phyloP scores from a whole-genome alignment of 2,113 vertebrate species.

The Chaetorhynchus papuensis region DNA sequence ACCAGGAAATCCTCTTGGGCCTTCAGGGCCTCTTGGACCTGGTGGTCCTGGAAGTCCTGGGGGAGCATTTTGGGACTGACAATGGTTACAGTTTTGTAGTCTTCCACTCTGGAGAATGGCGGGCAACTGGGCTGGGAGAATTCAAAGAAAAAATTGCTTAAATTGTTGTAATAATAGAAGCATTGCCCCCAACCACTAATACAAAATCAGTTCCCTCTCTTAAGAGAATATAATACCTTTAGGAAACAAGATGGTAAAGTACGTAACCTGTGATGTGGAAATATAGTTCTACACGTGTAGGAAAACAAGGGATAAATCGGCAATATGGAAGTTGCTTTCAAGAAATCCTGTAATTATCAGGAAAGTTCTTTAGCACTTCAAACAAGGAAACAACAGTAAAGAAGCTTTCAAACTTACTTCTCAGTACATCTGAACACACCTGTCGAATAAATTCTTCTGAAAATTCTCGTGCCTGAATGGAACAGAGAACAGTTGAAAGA shows the following conservation, averaged over 20 bases:
- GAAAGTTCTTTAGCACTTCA: neutral
- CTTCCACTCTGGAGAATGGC: constrained; percentile 81
- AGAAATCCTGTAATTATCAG: neutral
- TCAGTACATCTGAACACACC: constrained; percentile 89
- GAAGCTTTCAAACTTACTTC: constrained; percentile 77
- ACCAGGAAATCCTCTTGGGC: constrained; percentile 85
- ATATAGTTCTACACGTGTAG: neutral
- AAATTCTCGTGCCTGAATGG: constrained; percentile 80
- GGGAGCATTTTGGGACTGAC: constrained; percentile 76
- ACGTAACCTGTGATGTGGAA: neutral
- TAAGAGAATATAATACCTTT: neutral
- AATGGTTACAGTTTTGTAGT: constrained; percentile 81
- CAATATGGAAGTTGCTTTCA: neutral
- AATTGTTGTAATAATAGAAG: neutral
- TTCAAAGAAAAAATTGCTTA: constrained; percentile 8
- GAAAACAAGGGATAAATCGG: neutral
- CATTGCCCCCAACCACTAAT: neutral
- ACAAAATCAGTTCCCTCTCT: neutral
- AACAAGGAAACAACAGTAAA: neutral
- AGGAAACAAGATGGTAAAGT: neutral
- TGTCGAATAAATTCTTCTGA: constrained; percentile 91
- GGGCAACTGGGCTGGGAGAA: constrained; percentile 83
- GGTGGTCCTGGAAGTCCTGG: constrained; percentile 83
- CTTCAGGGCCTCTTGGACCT: constrained; percentile 82
- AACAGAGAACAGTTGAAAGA: constrained; percentile 39